A percentile compares a stretch with the other conserved stretches of the same genome.
phyloP scores from a whole-genome alignment of 2,113 vertebrate genomes.

The Campylomormyrus tamandua region DNA sequence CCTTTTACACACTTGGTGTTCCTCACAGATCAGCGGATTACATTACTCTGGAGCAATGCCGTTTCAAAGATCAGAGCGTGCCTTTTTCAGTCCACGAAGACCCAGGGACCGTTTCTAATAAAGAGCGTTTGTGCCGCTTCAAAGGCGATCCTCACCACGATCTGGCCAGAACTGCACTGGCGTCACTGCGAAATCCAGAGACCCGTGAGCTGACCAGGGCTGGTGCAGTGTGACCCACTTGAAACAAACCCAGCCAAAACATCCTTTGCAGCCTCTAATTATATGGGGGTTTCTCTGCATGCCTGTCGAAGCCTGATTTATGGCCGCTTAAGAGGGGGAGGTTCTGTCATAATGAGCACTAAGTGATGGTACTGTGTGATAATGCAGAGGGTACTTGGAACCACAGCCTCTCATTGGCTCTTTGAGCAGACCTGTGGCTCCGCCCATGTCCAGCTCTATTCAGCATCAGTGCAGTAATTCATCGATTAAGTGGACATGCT shows the following conservation, averaged over 20 bases:
- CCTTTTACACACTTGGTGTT: neutral
- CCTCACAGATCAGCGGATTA: neutral
- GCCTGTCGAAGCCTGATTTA: conserved; percentile 36
- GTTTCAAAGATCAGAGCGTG: neutral
- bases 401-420: neutral
- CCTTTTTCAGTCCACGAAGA: neutral
- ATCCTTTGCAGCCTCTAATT: conserved; percentile 42
- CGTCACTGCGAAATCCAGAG: neutral
- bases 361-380: neutral
- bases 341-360: neutral
- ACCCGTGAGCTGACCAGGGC: conserved; percentile 30
- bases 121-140: neutral
- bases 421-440: neutral
- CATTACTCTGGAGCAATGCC: neutral
- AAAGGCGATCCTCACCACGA: neutral
- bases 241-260: conserved; percentile 36
- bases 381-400: neutral
- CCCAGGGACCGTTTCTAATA: neutral
- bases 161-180: neutral
- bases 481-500: neutral
- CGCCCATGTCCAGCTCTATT: neutral
- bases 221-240: conserved; percentile 36
- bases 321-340: conserved; percentile 5
- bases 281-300: conserved; percentile 27
- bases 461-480: neutral